Evolutionary conservation across 2,113 vertebrate genomes (phyloP).

Genomic region (Albula goreensis): DNA sequence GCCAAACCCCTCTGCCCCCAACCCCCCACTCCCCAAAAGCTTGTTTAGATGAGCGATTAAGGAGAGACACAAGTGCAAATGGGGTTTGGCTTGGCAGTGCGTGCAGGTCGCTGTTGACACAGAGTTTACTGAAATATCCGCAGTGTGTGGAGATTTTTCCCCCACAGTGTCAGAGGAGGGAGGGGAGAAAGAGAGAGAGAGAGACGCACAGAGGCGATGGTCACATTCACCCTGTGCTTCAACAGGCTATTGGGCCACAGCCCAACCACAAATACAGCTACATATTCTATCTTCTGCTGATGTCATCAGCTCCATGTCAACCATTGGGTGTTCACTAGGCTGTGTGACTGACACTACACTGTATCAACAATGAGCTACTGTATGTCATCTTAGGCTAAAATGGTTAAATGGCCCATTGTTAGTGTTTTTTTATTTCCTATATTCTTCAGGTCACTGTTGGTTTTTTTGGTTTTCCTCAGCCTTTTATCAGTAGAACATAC

Average conservation of each 20-base stretch:
- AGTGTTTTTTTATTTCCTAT: not conserved
- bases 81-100: slow-evolving; percentile 63
- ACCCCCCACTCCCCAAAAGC: slow-evolving; percentile 55
- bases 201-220: slow-evolving; percentile 58
- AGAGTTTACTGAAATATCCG: slow-evolving; percentile 67
- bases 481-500: no score
- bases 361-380: slow-evolving; percentile 49
- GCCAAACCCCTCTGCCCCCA: slow-evolving; percentile 31
- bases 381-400: slow-evolving; percentile 38
- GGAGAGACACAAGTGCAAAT: slow-evolving; percentile 72
- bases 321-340: slow-evolving; percentile 12
- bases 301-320: not conserved
- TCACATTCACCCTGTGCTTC: slow-evolving; percentile 43
- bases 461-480: not conserved
- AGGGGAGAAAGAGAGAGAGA: slow-evolving; percentile 50
- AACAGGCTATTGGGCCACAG: slow-evolving; percentile 38
- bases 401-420: not conserved
- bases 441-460: not conserved
- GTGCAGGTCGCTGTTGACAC: slow-evolving; percentile 58
- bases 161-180: slow-evolving; percentile 55
- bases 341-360: slow-evolving; percentile 51
- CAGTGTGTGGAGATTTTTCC: slow-evolving; percentile 9
- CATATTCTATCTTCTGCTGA: slow-evolving; percentile 39
- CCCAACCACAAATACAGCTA: slow-evolving; percentile 47
- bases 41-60: slow-evolving; percentile 75